Conservation (phyloP, 1,140 invertebrate genomes). For the Stegodyphus mimosarum region DNA sequence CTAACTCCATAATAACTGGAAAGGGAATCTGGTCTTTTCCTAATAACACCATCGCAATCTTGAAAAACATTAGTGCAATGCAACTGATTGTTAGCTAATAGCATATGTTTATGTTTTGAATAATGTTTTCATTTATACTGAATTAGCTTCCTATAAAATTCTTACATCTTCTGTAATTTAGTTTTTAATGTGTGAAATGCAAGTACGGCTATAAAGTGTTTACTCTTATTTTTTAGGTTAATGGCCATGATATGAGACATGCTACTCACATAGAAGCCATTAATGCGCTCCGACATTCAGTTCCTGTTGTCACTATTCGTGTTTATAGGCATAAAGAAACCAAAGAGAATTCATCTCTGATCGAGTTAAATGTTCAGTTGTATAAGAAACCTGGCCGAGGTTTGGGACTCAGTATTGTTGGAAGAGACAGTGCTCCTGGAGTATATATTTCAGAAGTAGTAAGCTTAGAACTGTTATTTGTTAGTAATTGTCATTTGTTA, state of each 20-base stretch:
- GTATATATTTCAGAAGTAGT: constrained; percentile 96
- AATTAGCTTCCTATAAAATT: no score
- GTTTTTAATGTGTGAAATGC: no score
- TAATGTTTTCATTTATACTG: no score
- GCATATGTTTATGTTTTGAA: no score
- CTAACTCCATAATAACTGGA: no score
- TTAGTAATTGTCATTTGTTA: no score
- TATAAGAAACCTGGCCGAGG: constrained; percentile 92
- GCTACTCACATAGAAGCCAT: constrained; percentile 73
- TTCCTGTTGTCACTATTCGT: constrained; percentile 83
- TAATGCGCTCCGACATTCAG: constrained; percentile 69
- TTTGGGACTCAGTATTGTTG: constrained; percentile 88
- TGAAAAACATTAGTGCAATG: no score
- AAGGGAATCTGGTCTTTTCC: no score
- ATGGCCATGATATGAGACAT: constrained; percentile 79
- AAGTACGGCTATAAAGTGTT: neutral
- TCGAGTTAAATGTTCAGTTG: constrained; percentile 88
- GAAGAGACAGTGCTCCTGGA: constrained; percentile 81
- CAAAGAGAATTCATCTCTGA: constrained; percentile 78
- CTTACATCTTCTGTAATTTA: no score
- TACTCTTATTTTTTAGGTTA: constrained; percentile 67
- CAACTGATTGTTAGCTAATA: no score
- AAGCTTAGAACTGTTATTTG: constrained; percentile 65
- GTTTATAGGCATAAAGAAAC: constrained; percentile 80
- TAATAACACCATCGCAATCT: no score